Base-by-base conservation (phyloP, 2,888 invertebrate genomes). In the Drosophila bunnanda region DNA sequence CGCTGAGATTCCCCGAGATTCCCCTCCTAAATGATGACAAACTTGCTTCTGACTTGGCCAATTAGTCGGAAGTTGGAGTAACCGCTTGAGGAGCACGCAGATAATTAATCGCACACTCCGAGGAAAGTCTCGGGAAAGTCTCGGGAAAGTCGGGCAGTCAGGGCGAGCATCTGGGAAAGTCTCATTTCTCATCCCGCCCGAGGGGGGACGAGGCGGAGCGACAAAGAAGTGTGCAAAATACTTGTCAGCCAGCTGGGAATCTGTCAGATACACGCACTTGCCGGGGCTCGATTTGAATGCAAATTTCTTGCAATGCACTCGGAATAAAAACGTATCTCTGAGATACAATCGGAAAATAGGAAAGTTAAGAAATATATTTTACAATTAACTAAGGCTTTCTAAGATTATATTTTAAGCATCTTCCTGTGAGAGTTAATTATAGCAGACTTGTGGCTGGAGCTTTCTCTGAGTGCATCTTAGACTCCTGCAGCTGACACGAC, bases 401-500 rank as follows among this genome's bases (percentile, higher is more conserved):
- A 9, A 8, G n/a, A 1, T 39, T 17, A 38, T 39, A 9, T 9
- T 17, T 10, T 1, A 1, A 7, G 13, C 12, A 6, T 6, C 22
- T 43, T 15, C 1, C 9, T 17, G n/a, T 20, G 3, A 8, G 9
- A 9, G 4, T 17, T 12, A 13, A 6, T 20, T 36, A 8, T 36
- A n/a, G 15, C 8, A 6, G 0, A 7, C 1, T n/a, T 17, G 10
- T 39, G 10, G 1, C 8, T n/a, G 1, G 0, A 6, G 2, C 0
- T 48, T 48, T 32, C 20, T 50, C 0, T 2, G 2, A 32, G 44
- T 69, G 61, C n/a, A 25, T 52, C 56, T 38, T 60, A 39, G 68
- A 54, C 43, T 78, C 83, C 79, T 82, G 80, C 83, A 80, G 64
- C 75, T 82, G 79, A 82, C 83, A 82, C 65, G 71, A 46, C 59